These are phyloP conservation scores for Eubucco bourcierii DNA, from an alignment of 2,113 vertebrate species.

Conservation along the genomic window DNA sequence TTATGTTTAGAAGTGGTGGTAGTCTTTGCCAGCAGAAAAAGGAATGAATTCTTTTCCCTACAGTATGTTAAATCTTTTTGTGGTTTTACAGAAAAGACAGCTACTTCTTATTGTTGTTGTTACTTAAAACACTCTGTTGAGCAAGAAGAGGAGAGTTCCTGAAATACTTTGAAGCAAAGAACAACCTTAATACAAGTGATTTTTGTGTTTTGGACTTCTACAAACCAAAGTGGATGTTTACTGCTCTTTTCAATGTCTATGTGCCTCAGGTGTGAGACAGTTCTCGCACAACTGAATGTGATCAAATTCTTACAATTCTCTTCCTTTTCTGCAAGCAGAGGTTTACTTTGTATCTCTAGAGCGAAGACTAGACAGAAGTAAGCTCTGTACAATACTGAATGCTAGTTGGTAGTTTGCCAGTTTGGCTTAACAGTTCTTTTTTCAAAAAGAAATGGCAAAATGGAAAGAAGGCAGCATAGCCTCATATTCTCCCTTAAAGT, in stretches of 20 bases:
- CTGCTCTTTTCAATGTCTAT: background rate
- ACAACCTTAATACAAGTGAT: background rate
- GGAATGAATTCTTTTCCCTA: background rate
- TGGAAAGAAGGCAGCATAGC: conserved; percentile 6
- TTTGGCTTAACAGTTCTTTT: background rate
- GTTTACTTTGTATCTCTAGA: background rate
- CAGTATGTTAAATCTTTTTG: background rate
- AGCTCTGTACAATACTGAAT: background rate
- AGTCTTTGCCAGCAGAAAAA: background rate
- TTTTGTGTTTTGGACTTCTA: background rate
- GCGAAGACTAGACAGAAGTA: background rate
- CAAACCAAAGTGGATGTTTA: background rate
- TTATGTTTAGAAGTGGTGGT: background rate
- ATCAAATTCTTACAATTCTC: background rate
- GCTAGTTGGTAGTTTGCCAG: background rate
- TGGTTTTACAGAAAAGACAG: background rate
- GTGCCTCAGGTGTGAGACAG: background rate
- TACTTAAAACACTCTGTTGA: background rate
- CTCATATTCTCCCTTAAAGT: conserved; percentile 3
- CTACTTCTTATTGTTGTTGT: background rate
- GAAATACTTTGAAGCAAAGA: background rate
- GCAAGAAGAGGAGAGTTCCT: background rate
- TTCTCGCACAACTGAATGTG: background rate
- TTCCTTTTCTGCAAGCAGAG: background rate
- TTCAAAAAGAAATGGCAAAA: background rate